Evolutionary conservation across 2,113 vertebrate species (phyloP), one percentile per base, ranked within the genome.

Genomic region (Podiceps cristatus): DNA sequence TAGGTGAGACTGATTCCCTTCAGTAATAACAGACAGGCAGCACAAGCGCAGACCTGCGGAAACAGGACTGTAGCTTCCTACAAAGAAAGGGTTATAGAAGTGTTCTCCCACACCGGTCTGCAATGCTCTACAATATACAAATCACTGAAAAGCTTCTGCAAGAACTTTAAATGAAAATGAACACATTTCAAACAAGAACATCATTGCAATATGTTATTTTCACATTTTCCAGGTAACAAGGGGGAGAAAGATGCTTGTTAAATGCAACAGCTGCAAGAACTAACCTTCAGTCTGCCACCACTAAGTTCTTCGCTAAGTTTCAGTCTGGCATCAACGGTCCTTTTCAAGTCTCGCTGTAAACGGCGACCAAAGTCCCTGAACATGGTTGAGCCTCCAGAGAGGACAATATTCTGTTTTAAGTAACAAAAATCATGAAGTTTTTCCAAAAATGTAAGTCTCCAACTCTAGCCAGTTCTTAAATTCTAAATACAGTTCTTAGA

Each of bases 341-440:
- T 99, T 98, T 99, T 99, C 94, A 99, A 97, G 97, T 99, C 99
- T 97, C 99, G 98, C 97, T 99, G 99, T 97, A 99, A 97, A 94
- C 99, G 99, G 35, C 99, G 99, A 47, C 99, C 99, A 7, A 99
- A 99, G 98, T 99, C 99, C 97, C 99, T 99, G 98, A 99, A 99
- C 99, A 99, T 99, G 97, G 99, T 99, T 97, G 99, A 99, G 64
- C 99, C 99, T 91, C 99, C 99, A 14, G 99, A 99, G 64, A 99
- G 99, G 91, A 99, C 99, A 53, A 99, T 98, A 97, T 99, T 99
- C 99, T 99, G 87, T 84, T 97, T 92, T 40, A 66, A 85, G 86
- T 49, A 83, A 95, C 1, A 88, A 82, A n/a, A 78, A 18, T 23
- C 13, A 80, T 92, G 87, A 90, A 28, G 3, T 17, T 17, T 3